These are phyloP conservation scores for Actinopyga echinites DNA, from an alignment of 53 echinoderm and acorn worm species.

Conservation along the genomic window DNA sequence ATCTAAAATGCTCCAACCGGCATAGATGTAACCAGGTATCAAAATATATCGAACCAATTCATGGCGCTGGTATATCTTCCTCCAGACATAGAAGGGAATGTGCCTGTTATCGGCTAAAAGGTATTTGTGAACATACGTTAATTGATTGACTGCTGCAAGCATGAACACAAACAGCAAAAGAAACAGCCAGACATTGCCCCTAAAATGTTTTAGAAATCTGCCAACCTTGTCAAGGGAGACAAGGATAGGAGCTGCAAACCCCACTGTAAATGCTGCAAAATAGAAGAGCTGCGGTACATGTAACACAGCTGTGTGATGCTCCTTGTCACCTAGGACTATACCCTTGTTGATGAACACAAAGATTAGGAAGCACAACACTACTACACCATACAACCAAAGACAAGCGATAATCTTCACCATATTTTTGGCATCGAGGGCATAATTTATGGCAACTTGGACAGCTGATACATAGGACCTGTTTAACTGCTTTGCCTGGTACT, in stretches of 20 bases:
- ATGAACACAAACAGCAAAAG: slow-evolving; percentile 49
- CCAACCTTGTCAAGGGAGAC: slow-evolving; percentile 51
- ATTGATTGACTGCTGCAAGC: slow-evolving; percentile 57
- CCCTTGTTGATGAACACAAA: slow-evolving; percentile 84
- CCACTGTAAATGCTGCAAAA: slow-evolving; percentile 72
- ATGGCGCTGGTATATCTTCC: slow-evolving; percentile 74
- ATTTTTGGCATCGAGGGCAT: slow-evolving; percentile 60
- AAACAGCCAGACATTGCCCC: slow-evolving; percentile 45
- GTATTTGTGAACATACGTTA: slow-evolving; percentile 85
- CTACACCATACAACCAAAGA: slow-evolving; percentile 72
- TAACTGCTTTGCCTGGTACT: slow-evolving; percentile 55
- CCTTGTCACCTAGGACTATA: slow-evolving; percentile 85
- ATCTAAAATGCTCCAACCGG: slow-evolving; percentile 83
- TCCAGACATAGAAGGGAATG: slow-evolving; percentile 91
- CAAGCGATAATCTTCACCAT: slow-evolving; percentile 50
- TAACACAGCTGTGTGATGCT: slow-evolving; percentile 77
- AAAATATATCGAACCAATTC: slow-evolving; percentile 63
- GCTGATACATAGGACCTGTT: slow-evolving; percentile 42
- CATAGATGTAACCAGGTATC: slow-evolving; percentile 76
- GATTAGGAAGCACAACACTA: slow-evolving; percentile 52
- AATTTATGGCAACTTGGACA: slow-evolving; percentile 42
- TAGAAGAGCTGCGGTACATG: slow-evolving; percentile 90
- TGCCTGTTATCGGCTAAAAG: slow-evolving; percentile 95
- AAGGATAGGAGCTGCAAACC: slow-evolving; percentile 70
- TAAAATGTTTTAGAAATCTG: slow-evolving; percentile 49